phyloP scores from a whole-genome alignment of 2,113 vertebrate species.

The Eptesicus fuscus region DNA sequence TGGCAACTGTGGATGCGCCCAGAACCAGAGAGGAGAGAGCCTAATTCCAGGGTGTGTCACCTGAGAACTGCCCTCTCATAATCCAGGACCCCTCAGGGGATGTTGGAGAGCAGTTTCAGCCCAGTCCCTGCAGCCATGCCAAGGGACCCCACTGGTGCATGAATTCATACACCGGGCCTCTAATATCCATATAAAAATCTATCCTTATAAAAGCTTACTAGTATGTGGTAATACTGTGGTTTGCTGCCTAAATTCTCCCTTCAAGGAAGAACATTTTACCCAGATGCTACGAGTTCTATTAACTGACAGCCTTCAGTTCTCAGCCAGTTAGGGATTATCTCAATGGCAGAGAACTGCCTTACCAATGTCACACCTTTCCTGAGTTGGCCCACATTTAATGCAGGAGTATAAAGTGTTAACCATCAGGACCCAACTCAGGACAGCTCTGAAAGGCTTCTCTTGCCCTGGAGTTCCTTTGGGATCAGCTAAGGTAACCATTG shows the following conservation, averaged over 20 bases:
- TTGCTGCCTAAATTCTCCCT: neutral
- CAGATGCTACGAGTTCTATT: neutral
- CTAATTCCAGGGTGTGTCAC: no score
- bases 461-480: neutral
- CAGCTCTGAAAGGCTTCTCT: neutral
- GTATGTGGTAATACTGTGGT: neutral
- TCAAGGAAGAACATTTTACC: neutral
- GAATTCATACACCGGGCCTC: no score
- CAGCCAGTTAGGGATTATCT: neutral
- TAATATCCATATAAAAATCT: neutral
- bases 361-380: neutral
- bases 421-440: neutral
- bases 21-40: no score
- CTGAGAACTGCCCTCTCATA: no score
- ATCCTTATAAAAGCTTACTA: neutral
- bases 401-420: neutral
- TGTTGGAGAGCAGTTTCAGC: no score
- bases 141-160: no score
- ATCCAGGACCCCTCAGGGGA: no score
- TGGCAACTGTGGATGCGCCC: no score
- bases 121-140: no score
- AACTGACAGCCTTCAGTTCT: neutral
- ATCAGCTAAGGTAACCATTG: neutral
- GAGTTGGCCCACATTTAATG: neutral
- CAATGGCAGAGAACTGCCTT: neutral